Percentiles rank a stretch among this genome's conserved stretches.
Evolutionary conservation across 1,140 invertebrate species (phyloP).

Genomic region (Atta cephalotes): DNA sequence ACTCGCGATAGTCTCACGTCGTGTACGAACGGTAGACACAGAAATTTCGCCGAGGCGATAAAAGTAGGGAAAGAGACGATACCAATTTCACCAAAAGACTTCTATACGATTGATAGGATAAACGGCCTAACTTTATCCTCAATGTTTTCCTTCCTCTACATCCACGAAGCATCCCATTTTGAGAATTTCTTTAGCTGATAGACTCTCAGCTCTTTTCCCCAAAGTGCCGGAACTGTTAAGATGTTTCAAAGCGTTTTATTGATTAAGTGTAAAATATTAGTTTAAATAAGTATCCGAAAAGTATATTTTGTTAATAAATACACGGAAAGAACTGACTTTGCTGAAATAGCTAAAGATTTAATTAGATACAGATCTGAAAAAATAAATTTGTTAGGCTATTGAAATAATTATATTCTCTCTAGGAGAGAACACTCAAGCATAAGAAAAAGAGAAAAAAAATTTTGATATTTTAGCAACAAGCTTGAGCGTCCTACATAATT

Average conservation of each 20-base stretch:
- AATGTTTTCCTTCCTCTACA: background rate
- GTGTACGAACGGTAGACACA: slow-evolving; percentile 53
- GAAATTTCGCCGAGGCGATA: slow-evolving; percentile 65
- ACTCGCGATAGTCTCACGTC: slow-evolving; percentile 45
- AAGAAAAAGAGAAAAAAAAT: too few species aligned
- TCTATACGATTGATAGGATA: slow-evolving; percentile 29
- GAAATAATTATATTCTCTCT: too few species aligned
- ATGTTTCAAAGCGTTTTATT: background rate
- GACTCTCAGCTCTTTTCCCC: background rate
- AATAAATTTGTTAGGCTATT: too few species aligned
- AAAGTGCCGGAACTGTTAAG: background rate
- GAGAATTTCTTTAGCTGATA: background rate
- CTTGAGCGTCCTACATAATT: too few species aligned
- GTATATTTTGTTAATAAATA: background rate
- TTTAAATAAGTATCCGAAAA: background rate
- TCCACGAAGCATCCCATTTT: background rate
- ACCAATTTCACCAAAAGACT: slow-evolving; percentile 70
- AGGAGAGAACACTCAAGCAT: too few species aligned
- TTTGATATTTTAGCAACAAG: too few species aligned
- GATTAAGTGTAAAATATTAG: background rate
- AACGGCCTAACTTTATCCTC: background rate
- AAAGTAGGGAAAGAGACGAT: slow-evolving; percentile 52
- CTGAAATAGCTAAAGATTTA: too few species aligned
- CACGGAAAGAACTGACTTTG: too few species aligned
- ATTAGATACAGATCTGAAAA: too few species aligned